Percentiles rank a stretch among this genome's conserved stretches.
These are phyloP conservation scores for Goniozus legneri DNA, from an alignment of 1,140 invertebrate genomes.

Conservation along the genomic window DNA sequence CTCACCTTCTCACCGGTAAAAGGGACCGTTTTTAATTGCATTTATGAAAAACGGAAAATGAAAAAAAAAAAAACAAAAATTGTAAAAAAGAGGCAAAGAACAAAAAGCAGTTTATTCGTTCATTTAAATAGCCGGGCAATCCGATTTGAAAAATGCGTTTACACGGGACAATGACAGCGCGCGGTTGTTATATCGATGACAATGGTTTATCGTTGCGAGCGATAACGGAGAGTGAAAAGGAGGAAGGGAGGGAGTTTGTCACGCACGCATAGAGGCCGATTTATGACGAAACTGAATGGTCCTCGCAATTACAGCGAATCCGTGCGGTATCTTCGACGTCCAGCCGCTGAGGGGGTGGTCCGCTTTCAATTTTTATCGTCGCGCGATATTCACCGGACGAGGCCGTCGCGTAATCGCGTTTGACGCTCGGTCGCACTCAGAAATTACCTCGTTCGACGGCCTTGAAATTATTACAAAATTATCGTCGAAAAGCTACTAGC, in stretches of 20 bases:
- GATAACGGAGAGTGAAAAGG: conserved; percentile 7
- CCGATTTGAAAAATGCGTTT: conserved; percentile 21
- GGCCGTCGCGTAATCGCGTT: conserved; percentile 27
- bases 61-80: too few relatives aligned
- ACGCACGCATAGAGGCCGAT: not conserved
- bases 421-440: conserved; percentile 24
- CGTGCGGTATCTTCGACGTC: conserved; percentile 22
- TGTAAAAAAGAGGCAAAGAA: too few relatives aligned
- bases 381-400: conserved; percentile 18
- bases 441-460: conserved; percentile 27
- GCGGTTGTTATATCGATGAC: conserved; percentile 15
- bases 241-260: conserved; percentile 2
- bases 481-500: conserved; percentile 6
- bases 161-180: conserved; percentile 10
- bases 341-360: conserved; percentile 13
- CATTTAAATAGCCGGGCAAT: not conserved
- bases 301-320: conserved; percentile 26
- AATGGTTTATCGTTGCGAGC: conserved; percentile 4
- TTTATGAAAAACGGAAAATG: too few relatives aligned
- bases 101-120: not conserved
- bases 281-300: conserved; percentile 24
- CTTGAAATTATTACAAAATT: conserved; percentile 28
- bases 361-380: conserved; percentile 29
- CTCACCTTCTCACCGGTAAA: too few relatives aligned
- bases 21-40: too few relatives aligned